Conservation (phyloP, 2,797 vertebrate genomes). For the Dipus sagitta region DNA sequence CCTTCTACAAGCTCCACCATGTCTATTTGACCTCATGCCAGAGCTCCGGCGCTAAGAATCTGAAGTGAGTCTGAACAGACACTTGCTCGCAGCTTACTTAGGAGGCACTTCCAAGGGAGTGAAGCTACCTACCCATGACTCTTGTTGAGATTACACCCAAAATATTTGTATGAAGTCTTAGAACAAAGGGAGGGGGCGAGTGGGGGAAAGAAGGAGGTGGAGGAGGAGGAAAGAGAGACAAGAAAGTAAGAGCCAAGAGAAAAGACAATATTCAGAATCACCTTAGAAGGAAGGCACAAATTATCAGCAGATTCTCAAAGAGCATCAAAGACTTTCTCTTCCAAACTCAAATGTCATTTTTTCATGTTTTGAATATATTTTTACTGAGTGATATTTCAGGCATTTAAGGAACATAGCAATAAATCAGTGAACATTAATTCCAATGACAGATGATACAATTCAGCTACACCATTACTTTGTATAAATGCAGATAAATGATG, state of each 20-base stretch:
- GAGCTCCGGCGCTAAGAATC: background rate
- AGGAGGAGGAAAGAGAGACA: fast-evolving
- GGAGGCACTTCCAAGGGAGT: background rate
- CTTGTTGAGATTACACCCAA: background rate
- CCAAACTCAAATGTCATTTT: conserved; percentile 49
- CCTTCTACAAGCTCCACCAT: too few relatives aligned
- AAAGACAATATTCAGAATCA: background rate
- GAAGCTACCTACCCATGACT: background rate
- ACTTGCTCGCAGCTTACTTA: background rate
- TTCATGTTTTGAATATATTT: conserved; percentile 52
- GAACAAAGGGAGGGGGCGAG: background rate
- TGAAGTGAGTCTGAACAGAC: background rate
- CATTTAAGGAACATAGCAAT: conserved; percentile 29
- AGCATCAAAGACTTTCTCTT: background rate
- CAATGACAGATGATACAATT: background rate
- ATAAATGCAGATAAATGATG: conserved; percentile 5
- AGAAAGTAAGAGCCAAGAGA: background rate
- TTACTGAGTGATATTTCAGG: conserved; percentile 42
- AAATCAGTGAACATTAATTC: conserved; percentile 54
- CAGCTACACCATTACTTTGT: background rate
- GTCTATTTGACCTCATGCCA: background rate
- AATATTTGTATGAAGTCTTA: background rate
- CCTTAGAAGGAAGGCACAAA: background rate
- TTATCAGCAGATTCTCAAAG: conserved; percentile 41
- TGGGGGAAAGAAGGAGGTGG: background rate